Evolutionary conservation across 1,140 invertebrate species (phyloP), one percentile per base, ranked within the genome.

Genomic region (Hydropsyche tenuis): DNA sequence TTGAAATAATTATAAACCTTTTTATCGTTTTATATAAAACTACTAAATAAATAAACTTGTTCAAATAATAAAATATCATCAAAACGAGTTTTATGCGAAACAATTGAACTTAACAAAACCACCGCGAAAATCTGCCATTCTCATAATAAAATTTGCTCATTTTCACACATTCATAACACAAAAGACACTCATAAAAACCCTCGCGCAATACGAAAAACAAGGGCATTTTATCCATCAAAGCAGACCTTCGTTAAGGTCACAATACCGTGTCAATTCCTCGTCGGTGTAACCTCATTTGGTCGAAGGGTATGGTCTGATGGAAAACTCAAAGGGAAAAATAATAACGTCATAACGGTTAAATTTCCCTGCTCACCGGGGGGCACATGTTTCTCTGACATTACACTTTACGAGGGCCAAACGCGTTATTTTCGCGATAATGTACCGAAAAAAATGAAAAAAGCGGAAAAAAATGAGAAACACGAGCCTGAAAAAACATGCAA

Each of bases 271-370:
- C 37, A 48, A 68, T 48, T 27, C 65, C n/a, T 48, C 45, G 65
- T 63, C 20, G 20, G 30, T 46, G 30, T 60, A 43, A 70, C 51
- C 68, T 70, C 68, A 45, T 70, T 70, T 56, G 9, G 11, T 7
- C 45, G 42, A 53, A 64, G 65, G n/a, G 43, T 51, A 63, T 42
- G 62, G 71, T n/a, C n/a, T 64, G 68, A 72, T 64, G 42, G 72
- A 73, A 65, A 65, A 53, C 68, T 76, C 75, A 76, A 73, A 76
- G 75, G 48, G 69, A 56, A 75, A 64, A 51, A 70, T 71, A 66
- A 70, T 65, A 73, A 76, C 75, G 56, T 64, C 66, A 65, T 65
- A 53, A 69, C 37, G 60, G 60, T 73, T 70, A 66, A 76, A 73
- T 76, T 75, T 63, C 43, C 37, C 42, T 30, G 16, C 16, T 2